Evolutionary conservation across 2,113 vertebrate genomes (phyloP).

Genomic region (Myanophis thanlyinensis): DNA sequence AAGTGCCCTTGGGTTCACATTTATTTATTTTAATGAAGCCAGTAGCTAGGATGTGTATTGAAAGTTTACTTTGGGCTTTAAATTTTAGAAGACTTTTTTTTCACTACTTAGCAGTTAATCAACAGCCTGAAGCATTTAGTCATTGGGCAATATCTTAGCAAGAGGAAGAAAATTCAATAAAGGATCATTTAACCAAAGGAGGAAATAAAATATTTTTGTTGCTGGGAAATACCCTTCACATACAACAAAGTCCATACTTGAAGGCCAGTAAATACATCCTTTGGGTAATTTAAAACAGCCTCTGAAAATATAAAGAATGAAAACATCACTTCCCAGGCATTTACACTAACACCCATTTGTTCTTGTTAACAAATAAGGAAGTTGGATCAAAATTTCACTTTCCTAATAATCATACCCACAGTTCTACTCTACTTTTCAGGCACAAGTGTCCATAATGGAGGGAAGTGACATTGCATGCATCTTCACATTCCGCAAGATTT

Average conservation of each 20-base stretch:
- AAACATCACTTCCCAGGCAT: neutral
- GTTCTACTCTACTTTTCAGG: neutral
- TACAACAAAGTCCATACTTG: slow-evolving; percentile 33
- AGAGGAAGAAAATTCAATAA: slow-evolving; percentile 53
- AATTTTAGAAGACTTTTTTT: slow-evolving; percentile 42
- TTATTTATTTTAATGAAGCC: slow-evolving; percentile 43
- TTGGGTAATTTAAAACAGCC: neutral
- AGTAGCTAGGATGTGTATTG: neutral
- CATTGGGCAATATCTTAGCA: slow-evolving; percentile 38
- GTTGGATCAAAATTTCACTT: neutral
- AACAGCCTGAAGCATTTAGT: slow-evolving; percentile 37
- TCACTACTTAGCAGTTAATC: slow-evolving; percentile 50
- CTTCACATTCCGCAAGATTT: neutral
- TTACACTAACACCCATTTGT: neutral
- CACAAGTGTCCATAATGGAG: neutral
- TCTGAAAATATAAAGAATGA: neutral
- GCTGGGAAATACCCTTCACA: slow-evolving; percentile 58
- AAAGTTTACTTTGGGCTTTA: neutral
- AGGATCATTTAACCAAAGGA: slow-evolving; percentile 52
- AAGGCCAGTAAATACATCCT: slow-evolving; percentile 33
- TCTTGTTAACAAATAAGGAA: neutral
- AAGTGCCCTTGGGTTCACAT: slow-evolving; percentile 45
- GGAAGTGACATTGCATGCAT: neutral
- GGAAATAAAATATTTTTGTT: slow-evolving; percentile 51
- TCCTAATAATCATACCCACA: neutral